Evolutionary conservation across 2,797 vertebrate genomes (phyloP).

Genomic region (Diceros bicornis): DNA sequence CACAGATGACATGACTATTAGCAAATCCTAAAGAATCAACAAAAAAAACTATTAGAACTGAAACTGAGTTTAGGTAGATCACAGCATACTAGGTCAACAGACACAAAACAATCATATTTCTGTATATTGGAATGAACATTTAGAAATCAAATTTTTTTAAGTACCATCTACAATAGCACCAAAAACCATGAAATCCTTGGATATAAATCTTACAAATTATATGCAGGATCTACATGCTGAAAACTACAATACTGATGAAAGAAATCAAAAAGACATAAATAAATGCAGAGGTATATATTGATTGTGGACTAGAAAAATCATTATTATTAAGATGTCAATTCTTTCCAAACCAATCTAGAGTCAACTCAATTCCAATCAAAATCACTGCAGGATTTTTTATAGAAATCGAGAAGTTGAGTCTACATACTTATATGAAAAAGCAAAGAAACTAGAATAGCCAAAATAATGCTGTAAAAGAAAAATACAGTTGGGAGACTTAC

Average conservation of each 20-base stretch:
- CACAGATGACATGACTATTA: background rate
- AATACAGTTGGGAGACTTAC: background rate
- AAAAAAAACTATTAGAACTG: background rate
- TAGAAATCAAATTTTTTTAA: background rate
- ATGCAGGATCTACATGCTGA: too few relatives aligned
- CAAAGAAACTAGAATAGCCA: background rate
- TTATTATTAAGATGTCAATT: background rate
- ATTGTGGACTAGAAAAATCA: background rate
- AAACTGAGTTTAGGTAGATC: background rate
- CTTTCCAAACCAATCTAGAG: background rate
- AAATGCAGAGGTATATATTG: too few relatives aligned
- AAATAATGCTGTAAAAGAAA: too few relatives aligned
- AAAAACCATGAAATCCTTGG: background rate
- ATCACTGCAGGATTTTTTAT: background rate
- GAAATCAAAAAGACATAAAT: too few relatives aligned
- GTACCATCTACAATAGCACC: background rate
- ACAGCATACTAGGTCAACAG: background rate
- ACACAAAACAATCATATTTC: background rate
- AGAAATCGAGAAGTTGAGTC: background rate
- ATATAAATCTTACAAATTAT: background rate
- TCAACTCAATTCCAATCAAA: background rate
- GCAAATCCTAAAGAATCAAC: background rate
- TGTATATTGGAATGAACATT: background rate
- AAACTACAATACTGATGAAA: too few relatives aligned
- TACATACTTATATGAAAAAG: conserved; percentile 9